phyloP scores from a whole-genome alignment of 2,797 vertebrate species.

The Orientallactaga sibirica region DNA sequence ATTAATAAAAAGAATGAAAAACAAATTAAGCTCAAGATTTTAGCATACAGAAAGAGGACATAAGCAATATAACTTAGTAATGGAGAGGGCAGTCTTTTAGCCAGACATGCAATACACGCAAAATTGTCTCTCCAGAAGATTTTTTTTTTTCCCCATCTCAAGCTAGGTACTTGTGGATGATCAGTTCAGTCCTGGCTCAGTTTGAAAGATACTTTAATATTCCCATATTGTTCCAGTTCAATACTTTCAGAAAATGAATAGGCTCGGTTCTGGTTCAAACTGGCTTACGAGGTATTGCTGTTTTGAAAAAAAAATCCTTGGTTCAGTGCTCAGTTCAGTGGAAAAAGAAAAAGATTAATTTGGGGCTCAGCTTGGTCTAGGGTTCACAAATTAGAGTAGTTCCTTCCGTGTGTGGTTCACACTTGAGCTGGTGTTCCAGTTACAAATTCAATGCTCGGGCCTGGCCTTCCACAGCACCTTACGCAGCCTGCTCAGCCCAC shows the following conservation, averaged over 20 bases:
- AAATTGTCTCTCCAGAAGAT: slow-evolving; percentile 45
- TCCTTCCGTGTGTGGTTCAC: slow-evolving; percentile 49
- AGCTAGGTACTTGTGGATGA: slow-evolving; percentile 32
- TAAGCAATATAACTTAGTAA: background rate
- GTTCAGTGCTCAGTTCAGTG: slow-evolving; percentile 60
- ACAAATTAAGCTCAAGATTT: slow-evolving; percentile 9
- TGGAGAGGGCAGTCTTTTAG: background rate
- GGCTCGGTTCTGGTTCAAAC: slow-evolving; percentile 69
- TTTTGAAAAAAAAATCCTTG: slow-evolving; percentile 74
- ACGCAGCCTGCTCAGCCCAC: background rate
- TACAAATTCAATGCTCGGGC: background rate
- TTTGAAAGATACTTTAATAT: slow-evolving; percentile 78
- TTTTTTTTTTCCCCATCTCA: background rate
- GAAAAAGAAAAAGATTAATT: slow-evolving; percentile 64
- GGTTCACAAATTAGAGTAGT: slow-evolving; percentile 53
- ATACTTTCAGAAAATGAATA: slow-evolving; percentile 79
- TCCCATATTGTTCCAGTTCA: slow-evolving; percentile 77
- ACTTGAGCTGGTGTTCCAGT: slow-evolving; percentile 47
- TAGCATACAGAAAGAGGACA: background rate
- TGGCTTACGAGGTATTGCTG: slow-evolving; percentile 71
- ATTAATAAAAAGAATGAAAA: too few species aligned
- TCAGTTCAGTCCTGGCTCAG: slow-evolving; percentile 62
- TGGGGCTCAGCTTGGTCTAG: slow-evolving; percentile 67
- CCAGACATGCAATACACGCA: background rate
- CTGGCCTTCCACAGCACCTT: background rate